phyloP scores from a whole-genome alignment of 2,888 invertebrate genomes.

The Sicus ferrugineus region DNA sequence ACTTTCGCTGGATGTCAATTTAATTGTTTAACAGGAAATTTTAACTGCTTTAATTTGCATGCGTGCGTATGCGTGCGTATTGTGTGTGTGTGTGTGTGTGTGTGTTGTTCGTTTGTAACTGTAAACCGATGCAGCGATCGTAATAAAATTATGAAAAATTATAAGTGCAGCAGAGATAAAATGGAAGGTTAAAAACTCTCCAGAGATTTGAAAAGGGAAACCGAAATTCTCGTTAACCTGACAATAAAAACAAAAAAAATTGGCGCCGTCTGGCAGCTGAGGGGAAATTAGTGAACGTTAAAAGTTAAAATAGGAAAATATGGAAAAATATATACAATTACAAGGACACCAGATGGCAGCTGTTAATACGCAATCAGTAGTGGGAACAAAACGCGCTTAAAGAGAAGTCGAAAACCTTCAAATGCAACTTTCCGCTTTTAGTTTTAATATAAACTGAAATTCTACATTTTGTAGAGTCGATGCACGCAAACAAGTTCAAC shows the following conservation, averaged over 20 bases:
- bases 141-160: conserved; percentile 32
- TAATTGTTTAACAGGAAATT: conserved; percentile 25
- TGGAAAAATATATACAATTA: background rate
- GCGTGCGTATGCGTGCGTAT: background rate
- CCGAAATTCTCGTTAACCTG: background rate
- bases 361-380: background rate
- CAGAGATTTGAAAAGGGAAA: background rate
- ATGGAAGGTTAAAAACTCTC: conserved; percentile 17
- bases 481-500: background rate
- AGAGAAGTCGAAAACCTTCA: background rate
- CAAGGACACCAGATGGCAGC: background rate
- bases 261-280: background rate
- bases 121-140: conserved; percentile 33
- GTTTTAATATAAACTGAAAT: background rate
- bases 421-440: no score
- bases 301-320: background rate
- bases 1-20: conserved; percentile 22
- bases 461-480: background rate
- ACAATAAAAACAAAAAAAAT: background rate
- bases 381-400: background rate
- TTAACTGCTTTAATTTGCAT: conserved; percentile 30
- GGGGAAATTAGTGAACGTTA: background rate
- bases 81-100: background rate
- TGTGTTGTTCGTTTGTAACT: conserved; percentile 15
- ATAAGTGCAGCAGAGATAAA: background rate